These are phyloP conservation scores for Micropoecilia bifurca DNA, from an alignment of 2,797 vertebrate species.

Conservation along the genomic window DNA sequence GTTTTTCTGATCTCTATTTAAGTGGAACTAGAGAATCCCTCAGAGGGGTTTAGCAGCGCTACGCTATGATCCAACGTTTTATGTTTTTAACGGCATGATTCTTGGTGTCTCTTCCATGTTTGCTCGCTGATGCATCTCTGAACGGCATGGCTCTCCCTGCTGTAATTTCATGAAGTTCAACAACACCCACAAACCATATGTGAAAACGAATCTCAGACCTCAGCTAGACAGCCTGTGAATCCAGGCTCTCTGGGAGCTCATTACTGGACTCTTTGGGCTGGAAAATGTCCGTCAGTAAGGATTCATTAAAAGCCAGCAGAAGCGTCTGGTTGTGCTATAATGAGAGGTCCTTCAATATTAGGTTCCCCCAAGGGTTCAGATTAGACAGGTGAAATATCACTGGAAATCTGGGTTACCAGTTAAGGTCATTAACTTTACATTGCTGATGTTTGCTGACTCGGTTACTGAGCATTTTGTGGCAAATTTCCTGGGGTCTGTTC, in stretches of 20 bases:
- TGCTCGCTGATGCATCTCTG: slow-evolving; percentile 20
- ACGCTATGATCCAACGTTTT: not conserved
- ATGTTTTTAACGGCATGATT: not conserved
- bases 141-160: slow-evolving; percentile 11
- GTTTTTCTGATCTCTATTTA: slow-evolving; percentile 23
- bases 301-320: slow-evolving; percentile 73
- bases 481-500: not conserved
- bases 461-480: not conserved
- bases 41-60: slow-evolving; percentile 3
- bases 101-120: slow-evolving; percentile 20
- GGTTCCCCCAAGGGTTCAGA: slow-evolving; percentile 24
- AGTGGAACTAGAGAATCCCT: slow-evolving; percentile 8
- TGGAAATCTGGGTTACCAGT: slow-evolving; percentile 33
- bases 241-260: slow-evolving; percentile 72
- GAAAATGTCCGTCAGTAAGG: slow-evolving; percentile 74
- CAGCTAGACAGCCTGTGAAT: slow-evolving; percentile 39
- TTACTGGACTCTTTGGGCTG: slow-evolving; percentile 73
- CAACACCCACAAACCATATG: not conserved
- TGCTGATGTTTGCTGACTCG: not conserved
- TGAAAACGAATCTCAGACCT: slow-evolving; percentile 24
- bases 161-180: slow-evolving; percentile 26
- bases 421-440: slow-evolving; percentile 26
- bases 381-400: slow-evolving; percentile 49
- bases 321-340: slow-evolving; percentile 48
- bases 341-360: slow-evolving; percentile 47